Conservation (phyloP, 2,888 invertebrate species). For the Agrotis puta region DNA sequence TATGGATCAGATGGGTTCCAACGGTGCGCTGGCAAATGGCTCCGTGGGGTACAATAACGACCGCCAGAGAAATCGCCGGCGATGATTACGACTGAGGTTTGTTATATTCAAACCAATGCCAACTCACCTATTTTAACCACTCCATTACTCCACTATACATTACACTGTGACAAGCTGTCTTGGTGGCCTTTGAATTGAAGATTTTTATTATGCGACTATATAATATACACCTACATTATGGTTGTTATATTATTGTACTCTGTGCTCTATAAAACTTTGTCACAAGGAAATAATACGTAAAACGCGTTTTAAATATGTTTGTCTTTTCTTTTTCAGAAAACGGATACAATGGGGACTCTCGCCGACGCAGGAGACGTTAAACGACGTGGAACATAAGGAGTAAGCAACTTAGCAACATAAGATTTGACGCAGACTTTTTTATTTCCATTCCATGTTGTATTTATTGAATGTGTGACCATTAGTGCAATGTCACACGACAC, state of each 20-base stretch:
- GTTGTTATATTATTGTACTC: constrained; percentile 63
- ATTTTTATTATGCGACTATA: constrained; percentile 39
- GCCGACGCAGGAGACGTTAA: constrained; percentile 88
- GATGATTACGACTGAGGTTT: constrained; percentile 89
- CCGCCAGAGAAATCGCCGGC: constrained; percentile 90
- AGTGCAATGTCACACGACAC: constrained; percentile 49
- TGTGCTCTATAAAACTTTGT: constrained; percentile 61
- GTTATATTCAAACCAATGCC: constrained; percentile 89
- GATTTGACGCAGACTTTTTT: constrained; percentile 63
- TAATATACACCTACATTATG: constrained; percentile 59
- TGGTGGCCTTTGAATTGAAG: constrained; percentile 43
- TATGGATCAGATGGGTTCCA: constrained; percentile 76
- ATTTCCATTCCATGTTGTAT: constrained; percentile 80
- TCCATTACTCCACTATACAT: constrained; percentile 65
- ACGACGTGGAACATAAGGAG: constrained; percentile 58
- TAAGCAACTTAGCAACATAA: constrained; percentile 57
- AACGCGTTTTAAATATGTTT: constrained; percentile 37
- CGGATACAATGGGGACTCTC: constrained; percentile 87
- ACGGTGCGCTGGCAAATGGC: constrained; percentile 84
- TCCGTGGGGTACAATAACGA: constrained; percentile 89
- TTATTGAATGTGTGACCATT: constrained; percentile 62
- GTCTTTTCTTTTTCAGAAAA: constrained; percentile 86
- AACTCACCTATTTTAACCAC: constrained; percentile 81
- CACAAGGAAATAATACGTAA: constrained; percentile 42
- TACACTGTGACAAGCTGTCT: constrained; percentile 45